Evolutionary conservation across 2,113 vertebrate genomes (phyloP).

Genomic region (Sinocyclocheilus rhinocerous): DNA sequence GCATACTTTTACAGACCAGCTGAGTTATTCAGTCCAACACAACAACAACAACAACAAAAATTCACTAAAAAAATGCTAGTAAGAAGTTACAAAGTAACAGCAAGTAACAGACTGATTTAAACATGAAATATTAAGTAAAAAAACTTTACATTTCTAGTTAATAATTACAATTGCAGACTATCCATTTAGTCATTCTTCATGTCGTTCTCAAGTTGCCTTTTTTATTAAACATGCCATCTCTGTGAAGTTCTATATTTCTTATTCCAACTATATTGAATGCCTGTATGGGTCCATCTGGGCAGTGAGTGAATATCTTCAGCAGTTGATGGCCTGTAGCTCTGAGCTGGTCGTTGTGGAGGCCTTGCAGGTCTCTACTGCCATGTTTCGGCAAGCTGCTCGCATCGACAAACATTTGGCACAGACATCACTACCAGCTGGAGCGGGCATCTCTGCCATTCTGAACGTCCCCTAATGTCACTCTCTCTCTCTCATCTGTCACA

Average conservation of each 20-base stretch:
- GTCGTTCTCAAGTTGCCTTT: too few relatives aligned
- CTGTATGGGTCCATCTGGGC: slow-evolving; percentile 34
- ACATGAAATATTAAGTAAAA: too few relatives aligned
- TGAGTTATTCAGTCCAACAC: too few relatives aligned
- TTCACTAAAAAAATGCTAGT: too few relatives aligned
- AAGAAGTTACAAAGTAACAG: too few relatives aligned
- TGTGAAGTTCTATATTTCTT: not conserved
- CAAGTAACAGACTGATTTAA: too few relatives aligned
- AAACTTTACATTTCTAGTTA: too few relatives aligned
- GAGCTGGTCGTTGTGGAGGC: slow-evolving; percentile 65
- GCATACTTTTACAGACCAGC: too few relatives aligned
- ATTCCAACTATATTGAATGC: slow-evolving; percentile 17
- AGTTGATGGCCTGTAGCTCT: slow-evolving; percentile 62
- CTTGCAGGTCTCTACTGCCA: slow-evolving; percentile 72
- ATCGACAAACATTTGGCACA: slow-evolving; percentile 72
- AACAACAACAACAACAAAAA: too few relatives aligned
- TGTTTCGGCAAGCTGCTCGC: slow-evolving; percentile 73
- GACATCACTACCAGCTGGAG: slow-evolving; percentile 73
- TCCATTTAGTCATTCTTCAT: too few relatives aligned
- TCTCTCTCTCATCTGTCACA: slow-evolving; percentile 44
- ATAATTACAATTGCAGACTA: too few relatives aligned
- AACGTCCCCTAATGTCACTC: slow-evolving; percentile 57
- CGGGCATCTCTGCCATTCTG: slow-evolving; percentile 64
- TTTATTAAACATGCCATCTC: not conserved
- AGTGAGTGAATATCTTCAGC: slow-evolving; percentile 12